phyloP scores from a whole-genome alignment of 2,888 invertebrate species.

The Cheilosia pagana region DNA sequence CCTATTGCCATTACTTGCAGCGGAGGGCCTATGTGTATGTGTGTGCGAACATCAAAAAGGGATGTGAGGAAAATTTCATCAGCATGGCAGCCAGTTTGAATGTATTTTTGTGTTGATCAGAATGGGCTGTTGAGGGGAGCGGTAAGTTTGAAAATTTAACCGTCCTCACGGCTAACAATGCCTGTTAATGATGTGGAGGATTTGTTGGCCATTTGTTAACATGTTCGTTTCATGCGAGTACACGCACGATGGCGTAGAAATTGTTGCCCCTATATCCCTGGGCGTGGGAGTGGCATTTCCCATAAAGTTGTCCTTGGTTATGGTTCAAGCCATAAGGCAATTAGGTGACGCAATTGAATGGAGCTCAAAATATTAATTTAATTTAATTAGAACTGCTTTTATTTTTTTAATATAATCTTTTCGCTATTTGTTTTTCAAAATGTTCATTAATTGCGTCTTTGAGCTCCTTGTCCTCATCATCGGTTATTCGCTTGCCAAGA shows the following conservation, averaged over 20 bases:
- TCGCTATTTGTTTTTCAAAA: too few species aligned
- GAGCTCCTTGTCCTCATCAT: too few species aligned
- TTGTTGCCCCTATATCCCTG: not conserved
- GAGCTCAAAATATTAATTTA: too few species aligned
- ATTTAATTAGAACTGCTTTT: too few species aligned
- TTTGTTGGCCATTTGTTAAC: conserved; percentile 42
- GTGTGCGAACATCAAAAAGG: not conserved
- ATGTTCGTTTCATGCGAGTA: not conserved
- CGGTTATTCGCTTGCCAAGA: too few species aligned
- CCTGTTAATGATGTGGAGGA: conserved; percentile 57
- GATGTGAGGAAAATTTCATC: conserved; percentile 40
- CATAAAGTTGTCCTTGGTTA: conserved; percentile 10
- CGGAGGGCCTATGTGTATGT: too few species aligned
- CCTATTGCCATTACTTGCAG: conserved; percentile 48
- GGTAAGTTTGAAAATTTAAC: conserved; percentile 3
- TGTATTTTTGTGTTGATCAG: conserved; percentile 23
- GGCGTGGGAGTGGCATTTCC: conserved; percentile 1
- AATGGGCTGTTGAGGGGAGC: not conserved
- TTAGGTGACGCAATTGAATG: too few species aligned
- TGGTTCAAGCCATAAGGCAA: too few species aligned
- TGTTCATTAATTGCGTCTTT: too few species aligned
- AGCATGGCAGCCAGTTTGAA: conserved; percentile 31
- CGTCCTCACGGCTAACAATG: conserved; percentile 12
- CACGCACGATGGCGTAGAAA: not conserved
- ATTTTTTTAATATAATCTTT: too few species aligned